These are phyloP conservation scores for Oreochromis grahami DNA, from an alignment of 2,797 vertebrate genomes.

Conservation along the genomic window DNA sequence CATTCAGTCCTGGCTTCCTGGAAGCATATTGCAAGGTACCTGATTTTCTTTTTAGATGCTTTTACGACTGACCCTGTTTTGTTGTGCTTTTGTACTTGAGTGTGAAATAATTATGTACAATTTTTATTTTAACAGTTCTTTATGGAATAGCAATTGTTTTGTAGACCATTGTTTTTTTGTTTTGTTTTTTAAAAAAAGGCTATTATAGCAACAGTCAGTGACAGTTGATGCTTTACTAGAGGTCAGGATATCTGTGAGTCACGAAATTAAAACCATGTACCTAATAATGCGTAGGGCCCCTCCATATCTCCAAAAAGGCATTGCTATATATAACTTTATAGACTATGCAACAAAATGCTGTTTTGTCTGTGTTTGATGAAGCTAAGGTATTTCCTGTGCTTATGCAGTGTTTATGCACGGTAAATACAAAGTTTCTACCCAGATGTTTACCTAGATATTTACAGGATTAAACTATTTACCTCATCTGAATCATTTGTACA, in stretches of 20 bases:
- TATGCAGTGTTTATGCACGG: not conserved
- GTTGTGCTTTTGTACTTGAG: not conserved
- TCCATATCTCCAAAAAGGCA: not conserved
- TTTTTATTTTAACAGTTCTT: not conserved
- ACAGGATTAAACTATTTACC: not conserved
- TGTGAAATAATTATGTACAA: not conserved
- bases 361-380: not conserved
- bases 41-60: slow-evolving; percentile 14
- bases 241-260: not conserved
- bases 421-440: not conserved
- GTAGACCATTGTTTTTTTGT: too few relatives aligned
- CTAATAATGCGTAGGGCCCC: not conserved
- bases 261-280: not conserved
- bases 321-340: not conserved
- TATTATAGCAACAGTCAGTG: not conserved
- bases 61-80: not conserved
- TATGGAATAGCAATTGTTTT: not conserved
- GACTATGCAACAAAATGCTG: not conserved
- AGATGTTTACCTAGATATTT: not conserved
- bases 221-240: not conserved
- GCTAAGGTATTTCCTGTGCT: not conserved
- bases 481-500: not conserved
- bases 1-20: not conserved
- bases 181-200: not conserved
- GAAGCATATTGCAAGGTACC: slow-evolving; percentile 18